Evolutionary conservation across 1,140 invertebrate genomes (phyloP).

Genomic region (Brachystomella parvula): DNA sequence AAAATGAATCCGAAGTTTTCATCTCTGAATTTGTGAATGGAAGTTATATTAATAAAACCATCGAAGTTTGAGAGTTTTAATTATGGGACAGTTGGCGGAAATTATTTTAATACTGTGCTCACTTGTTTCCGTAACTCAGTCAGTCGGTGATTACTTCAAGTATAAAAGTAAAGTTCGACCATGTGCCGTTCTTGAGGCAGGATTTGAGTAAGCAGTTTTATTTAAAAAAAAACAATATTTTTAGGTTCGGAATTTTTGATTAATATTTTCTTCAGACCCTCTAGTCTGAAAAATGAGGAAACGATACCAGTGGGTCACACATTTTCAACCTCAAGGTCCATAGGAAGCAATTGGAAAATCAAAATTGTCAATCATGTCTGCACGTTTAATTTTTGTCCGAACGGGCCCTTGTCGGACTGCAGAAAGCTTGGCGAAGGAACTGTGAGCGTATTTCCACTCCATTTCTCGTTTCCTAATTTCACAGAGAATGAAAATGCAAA

Average conservation of each 20-base stretch:
- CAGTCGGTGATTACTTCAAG: constrained; percentile 1
- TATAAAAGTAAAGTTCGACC: neutral
- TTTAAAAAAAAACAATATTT: neutral
- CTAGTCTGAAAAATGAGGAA: neutral
- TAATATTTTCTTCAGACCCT: neutral
- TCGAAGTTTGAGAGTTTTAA: no score
- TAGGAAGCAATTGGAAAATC: neutral
- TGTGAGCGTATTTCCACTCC: no score
- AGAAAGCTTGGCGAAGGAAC: neutral
- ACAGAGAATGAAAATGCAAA: no score
- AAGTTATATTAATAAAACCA: no score
- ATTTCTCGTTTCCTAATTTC: no score
- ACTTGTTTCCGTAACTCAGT: no score
- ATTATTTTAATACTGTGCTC: no score
- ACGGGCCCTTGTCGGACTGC: neutral
- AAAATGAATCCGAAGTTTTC: no score
- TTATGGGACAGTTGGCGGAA: no score
- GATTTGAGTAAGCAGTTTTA: neutral
- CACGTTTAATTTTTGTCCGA: neutral
- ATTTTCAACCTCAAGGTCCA: neutral
- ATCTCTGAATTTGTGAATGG: no score
- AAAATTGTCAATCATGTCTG: neutral
- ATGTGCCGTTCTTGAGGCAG: neutral
- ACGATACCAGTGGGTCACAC: neutral
- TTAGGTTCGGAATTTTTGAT: neutral